A percentile compares a stretch with the other conserved stretches of the same genome.
phyloP scores from a whole-genome alignment of 2,888 invertebrate genomes.

The Eumacrocentrus americanus region DNA sequence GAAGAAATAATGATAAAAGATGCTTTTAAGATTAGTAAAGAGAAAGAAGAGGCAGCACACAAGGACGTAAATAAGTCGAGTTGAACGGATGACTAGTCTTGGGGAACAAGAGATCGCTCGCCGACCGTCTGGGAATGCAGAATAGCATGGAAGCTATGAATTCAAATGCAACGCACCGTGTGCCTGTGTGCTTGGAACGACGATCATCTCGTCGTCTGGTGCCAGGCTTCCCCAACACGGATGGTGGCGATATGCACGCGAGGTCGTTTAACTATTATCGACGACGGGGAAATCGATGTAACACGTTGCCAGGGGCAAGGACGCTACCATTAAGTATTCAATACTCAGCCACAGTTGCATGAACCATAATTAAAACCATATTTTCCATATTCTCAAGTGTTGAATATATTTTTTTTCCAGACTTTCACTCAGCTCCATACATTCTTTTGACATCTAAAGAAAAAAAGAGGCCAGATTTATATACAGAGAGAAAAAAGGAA shows the following conservation, averaged over 20 bases:
- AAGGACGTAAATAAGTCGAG: constrained; percentile 41
- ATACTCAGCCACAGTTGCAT: no score
- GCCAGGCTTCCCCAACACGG: background rate
- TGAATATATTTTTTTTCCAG: background rate
- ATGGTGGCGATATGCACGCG: background rate
- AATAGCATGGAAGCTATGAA: constrained; percentile 47
- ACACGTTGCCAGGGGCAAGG: constrained; percentile 17
- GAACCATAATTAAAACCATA: no score
- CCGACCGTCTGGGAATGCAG: constrained; percentile 45
- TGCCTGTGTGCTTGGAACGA: constrained; percentile 5
- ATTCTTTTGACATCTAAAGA: background rate
- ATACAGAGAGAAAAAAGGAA: background rate
- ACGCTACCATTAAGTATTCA: no score
- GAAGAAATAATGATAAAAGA: background rate
- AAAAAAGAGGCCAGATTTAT: background rate
- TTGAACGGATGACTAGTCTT: constrained; percentile 40
- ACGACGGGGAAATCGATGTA: constrained; percentile 3
- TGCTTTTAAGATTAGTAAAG: background rate
- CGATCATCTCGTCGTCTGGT: constrained; percentile 14
- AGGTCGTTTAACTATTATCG: constrained; percentile 10
- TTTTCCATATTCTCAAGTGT: no score
- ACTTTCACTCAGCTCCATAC: background rate
- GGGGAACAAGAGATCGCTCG: constrained; percentile 40
- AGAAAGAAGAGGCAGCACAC: constrained; percentile 11
- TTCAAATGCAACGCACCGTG: constrained; percentile 42